Evolutionary conservation across 1,140 invertebrate genomes (phyloP).

Genomic region (Maniola jurtina): DNA sequence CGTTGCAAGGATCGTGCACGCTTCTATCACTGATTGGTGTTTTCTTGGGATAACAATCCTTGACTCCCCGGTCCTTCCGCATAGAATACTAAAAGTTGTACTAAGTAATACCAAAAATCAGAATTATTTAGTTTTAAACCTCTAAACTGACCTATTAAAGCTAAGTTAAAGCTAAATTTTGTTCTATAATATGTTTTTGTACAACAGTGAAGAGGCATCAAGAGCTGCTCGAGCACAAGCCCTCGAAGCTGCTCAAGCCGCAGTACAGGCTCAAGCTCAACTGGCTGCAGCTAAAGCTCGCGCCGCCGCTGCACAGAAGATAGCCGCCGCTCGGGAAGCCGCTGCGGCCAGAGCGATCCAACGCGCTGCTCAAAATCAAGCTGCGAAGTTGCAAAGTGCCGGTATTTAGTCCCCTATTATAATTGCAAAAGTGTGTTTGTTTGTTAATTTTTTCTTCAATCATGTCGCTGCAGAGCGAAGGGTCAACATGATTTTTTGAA

Average conservation of each 20-base stretch:
- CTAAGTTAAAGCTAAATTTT: not conserved
- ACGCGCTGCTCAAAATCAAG: constrained; percentile 61
- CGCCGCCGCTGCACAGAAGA: constrained; percentile 64
- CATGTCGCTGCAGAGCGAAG: no score
- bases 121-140: not conserved
- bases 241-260: constrained; percentile 63
- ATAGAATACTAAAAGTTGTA: no score
- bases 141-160: not conserved
- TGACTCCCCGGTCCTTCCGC: no score
- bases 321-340: constrained; percentile 64
- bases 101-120: no score
- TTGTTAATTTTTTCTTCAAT: not conserved
- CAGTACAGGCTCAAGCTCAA: constrained; percentile 63
- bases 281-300: constrained; percentile 65
- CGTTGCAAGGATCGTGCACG: no score
- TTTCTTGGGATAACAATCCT: no score
- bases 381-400: constrained; percentile 63
- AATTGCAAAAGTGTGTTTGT: no score
- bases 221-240: constrained; percentile 62
- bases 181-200: not conserved
- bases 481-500: no score
- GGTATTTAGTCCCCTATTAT: constrained; percentile 37
- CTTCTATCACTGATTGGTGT: no score
- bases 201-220: constrained; percentile 60
- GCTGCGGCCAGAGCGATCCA: constrained; percentile 68